A percentile compares a stretch with the other conserved stretches of the same genome.
Evolutionary conservation across 2,888 invertebrate species (phyloP).

Genomic region (Ctenicera cuprea): DNA sequence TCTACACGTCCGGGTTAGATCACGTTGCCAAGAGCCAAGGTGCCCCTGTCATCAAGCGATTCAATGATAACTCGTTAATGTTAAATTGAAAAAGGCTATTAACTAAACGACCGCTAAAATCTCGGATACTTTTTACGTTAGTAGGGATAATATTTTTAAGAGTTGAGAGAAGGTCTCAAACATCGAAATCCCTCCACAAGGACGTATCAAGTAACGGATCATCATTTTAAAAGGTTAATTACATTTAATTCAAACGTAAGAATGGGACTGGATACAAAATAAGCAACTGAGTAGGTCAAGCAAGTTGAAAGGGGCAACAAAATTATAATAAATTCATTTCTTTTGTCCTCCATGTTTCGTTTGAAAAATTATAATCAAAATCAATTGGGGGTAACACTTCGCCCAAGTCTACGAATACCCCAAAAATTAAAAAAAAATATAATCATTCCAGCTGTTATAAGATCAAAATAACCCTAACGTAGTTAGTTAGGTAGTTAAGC

Average conservation of each 20-base stretch:
- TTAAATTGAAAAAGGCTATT: slow-evolving; percentile 23
- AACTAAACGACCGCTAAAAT: slow-evolving; percentile 16
- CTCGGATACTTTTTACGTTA: slow-evolving; percentile 15
- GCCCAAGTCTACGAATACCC: too few relatives aligned
- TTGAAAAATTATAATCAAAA: too few relatives aligned
- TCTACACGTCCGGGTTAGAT: slow-evolving; percentile 53
- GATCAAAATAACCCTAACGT: too few relatives aligned
- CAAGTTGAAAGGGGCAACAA: too few relatives aligned
- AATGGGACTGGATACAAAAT: not conserved
- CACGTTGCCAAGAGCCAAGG: slow-evolving; percentile 49
- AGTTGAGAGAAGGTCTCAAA: slow-evolving; percentile 8
- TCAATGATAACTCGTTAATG: slow-evolving; percentile 39
- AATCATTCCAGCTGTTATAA: too few relatives aligned
- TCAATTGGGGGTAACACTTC: too few relatives aligned
- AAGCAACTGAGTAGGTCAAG: too few relatives aligned
- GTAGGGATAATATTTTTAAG: slow-evolving; percentile 5
- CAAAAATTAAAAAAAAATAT: too few relatives aligned
- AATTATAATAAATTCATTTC: too few relatives aligned
- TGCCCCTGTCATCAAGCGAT: slow-evolving; percentile 47
- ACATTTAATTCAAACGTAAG: slow-evolving; percentile 1
- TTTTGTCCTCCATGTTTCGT: too few relatives aligned
- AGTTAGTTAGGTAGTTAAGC: too few relatives aligned
- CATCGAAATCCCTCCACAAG: slow-evolving; percentile 17
- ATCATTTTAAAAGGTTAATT: slow-evolving; percentile 23
- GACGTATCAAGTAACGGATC: slow-evolving; percentile 2